Evolutionary conservation across 1,140 invertebrate genomes (phyloP).

Genomic region (Drosophila parvula): DNA sequence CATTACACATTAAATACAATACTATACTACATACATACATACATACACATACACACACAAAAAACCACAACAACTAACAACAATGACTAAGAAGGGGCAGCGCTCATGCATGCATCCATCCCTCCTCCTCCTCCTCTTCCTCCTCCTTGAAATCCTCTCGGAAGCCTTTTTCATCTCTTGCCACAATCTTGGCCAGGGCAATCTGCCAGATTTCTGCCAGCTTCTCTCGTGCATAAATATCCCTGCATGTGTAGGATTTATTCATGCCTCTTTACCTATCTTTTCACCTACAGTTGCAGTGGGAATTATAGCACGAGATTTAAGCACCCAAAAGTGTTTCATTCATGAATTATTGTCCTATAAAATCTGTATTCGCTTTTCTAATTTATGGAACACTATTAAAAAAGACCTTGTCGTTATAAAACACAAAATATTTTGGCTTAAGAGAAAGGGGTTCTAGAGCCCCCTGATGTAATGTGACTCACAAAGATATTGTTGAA

Average conservation of each 20-base stretch:
- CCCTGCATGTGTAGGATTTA: constrained; percentile 60
- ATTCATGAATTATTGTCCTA: not conserved
- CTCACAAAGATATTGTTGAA: not conserved
- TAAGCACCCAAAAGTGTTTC: not conserved
- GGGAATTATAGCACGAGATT: constrained; percentile 4
- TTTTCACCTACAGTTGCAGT: constrained; percentile 19
- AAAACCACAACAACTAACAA: constrained; percentile 30
- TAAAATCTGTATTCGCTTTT: not conserved
- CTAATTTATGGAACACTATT: not conserved
- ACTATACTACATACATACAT: constrained; percentile 1
- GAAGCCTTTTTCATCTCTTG: constrained; percentile 30
- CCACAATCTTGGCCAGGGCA: constrained; percentile 60
- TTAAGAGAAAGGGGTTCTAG: too few species aligned
- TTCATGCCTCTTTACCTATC: constrained; percentile 53
- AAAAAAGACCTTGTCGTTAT: not conserved
- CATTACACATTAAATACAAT: constrained; percentile 33
- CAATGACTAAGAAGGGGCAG: constrained; percentile 8
- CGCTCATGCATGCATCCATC: constrained; percentile 18
- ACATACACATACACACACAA: constrained; percentile 16
- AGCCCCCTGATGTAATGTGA: not conserved
- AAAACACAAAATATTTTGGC: not conserved
- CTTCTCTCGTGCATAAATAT: constrained; percentile 34
- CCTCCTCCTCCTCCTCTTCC: not conserved
- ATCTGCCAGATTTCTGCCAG: constrained; percentile 69
- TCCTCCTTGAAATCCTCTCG: constrained; percentile 9